Evolutionary conservation across 1,140 invertebrate species (phyloP), one percentile per base, ranked within the genome.

Genomic region (Caenorhabditis latens): DNA sequence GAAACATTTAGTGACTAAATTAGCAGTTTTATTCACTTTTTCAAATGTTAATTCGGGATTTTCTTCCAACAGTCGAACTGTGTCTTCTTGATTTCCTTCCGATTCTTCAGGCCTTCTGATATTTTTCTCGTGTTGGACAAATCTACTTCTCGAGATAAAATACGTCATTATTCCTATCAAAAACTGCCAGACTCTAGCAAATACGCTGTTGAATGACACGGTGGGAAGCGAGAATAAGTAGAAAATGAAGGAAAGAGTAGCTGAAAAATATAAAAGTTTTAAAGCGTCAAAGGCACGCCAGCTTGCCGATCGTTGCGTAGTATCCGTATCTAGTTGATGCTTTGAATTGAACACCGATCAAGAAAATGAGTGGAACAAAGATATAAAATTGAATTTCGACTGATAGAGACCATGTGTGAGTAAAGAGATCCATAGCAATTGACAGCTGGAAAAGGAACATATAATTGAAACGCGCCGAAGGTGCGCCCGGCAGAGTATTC

Each of bases 301-400:
- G n/a, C 0, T 8, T 32, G 16, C 65, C 65, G 16, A 71, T 43
- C 4, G 19, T 9, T 19, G 42, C 14, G 19, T 71, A 71, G 42
- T 32, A 71, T 5, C 40, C 40, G 16, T 71, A 46, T 71, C 24
- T 71, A 14, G 14, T 46, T 19, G 65, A 11, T 19, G 42, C 65
- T 71, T 46, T 71, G 13, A 71, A 43, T 21, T 71, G 40, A 0
- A 32, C 2, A 19, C 65, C 65, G 19, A 71, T 71, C 19, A 71
- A 13, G 42, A 71, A 71, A 71, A 71, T 71, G 11, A 71, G 16
- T 46, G 65, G 65, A 46, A 46, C 65, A 6, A 71, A 43, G 40
- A 71, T 19, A 11, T 71, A 71, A 11, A 71, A 71, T 71, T 71
- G 65, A 46, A 71, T 71, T 43, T 71, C 65, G 19, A 71, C 65